phyloP scores from a whole-genome alignment of 1,140 invertebrate genomes.

The Phocides pigmalion region DNA sequence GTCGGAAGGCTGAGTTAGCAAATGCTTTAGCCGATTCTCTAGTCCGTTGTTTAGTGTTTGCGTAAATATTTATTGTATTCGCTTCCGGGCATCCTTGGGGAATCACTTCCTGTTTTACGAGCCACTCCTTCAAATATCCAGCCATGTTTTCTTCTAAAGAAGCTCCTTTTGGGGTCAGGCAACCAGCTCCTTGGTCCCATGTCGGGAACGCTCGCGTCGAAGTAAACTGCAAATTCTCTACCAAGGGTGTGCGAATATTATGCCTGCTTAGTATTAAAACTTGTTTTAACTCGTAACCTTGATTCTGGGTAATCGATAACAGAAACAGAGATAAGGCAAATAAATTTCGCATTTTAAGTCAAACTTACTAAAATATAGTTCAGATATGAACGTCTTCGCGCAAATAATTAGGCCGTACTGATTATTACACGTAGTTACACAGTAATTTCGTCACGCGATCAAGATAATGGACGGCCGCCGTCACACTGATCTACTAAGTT shows the following conservation, averaged over 20 bases:
- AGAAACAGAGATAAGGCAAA: slow-evolving; percentile 29
- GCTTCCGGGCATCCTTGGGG: slow-evolving; percentile 47
- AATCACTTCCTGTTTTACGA: slow-evolving; percentile 48
- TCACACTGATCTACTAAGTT: neutral
- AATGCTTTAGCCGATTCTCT: slow-evolving; percentile 61
- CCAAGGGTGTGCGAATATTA: slow-evolving; percentile 67
- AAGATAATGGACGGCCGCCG: neutral
- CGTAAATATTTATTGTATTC: slow-evolving; percentile 53
- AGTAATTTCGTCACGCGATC: slow-evolving; percentile 5
- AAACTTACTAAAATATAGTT: neutral
- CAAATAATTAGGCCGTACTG: slow-evolving; percentile 1
- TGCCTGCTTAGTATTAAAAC: slow-evolving; percentile 68
- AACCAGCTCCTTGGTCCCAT: slow-evolving; percentile 46
- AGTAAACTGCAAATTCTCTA: slow-evolving; percentile 46
- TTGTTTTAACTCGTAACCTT: slow-evolving; percentile 53
- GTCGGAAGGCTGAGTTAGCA: slow-evolving; percentile 52
- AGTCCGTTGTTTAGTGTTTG: slow-evolving; percentile 62
- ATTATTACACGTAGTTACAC: slow-evolving; percentile 8
- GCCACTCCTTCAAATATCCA: slow-evolving; percentile 51
- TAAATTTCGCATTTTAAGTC: slow-evolving; percentile 20
- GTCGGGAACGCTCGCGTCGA: slow-evolving; percentile 47
- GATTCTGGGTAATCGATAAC: slow-evolving; percentile 33
- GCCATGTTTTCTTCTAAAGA: slow-evolving; percentile 58
- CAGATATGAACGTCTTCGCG: neutral
- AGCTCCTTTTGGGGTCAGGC: slow-evolving; percentile 56